Conservation (phyloP, 1,140 invertebrate genomes). For the Pogonomyrmex californicus region DNA sequence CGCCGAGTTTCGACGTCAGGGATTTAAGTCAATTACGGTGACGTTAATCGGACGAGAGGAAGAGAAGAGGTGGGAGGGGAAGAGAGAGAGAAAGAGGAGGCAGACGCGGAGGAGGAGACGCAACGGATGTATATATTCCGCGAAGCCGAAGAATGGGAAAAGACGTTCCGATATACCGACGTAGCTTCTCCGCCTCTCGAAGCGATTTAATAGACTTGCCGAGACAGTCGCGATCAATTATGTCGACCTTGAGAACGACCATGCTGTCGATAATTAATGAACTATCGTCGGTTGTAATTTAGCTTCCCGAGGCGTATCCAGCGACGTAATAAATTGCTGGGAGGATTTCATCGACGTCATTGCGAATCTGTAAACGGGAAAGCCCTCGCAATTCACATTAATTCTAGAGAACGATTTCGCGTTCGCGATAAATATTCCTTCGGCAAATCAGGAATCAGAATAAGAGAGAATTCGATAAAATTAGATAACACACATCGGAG, state of each 20-base stretch:
- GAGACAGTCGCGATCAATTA: conserved; percentile 49
- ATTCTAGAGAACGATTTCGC: conserved; percentile 8
- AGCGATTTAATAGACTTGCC: conserved; percentile 45
- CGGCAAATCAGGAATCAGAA: neutral
- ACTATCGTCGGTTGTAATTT: conserved; percentile 54
- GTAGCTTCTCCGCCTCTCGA: neutral
- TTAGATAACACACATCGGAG: neutral
- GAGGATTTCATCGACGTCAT: neutral
- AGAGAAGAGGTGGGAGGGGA: no score
- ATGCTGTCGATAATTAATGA: conserved; percentile 54
- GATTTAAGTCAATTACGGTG: conserved; percentile 55
- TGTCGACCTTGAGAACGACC: conserved; percentile 33
- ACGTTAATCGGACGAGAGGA: conserved; percentile 58
- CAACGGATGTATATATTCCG: neutral
- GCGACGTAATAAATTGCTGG: conserved; percentile 41
- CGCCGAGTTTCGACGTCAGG: conserved; percentile 56
- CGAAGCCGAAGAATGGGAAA: neutral
- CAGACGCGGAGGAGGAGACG: neutral
- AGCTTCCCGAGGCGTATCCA: conserved; percentile 14
- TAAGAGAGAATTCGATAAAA: neutral
- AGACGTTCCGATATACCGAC: neutral
- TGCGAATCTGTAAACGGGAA: conserved; percentile 5
- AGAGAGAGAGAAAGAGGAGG: neutral
- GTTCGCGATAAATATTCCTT: neutral
- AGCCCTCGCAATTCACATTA: conserved; percentile 11